Evolutionary conservation across 2,888 invertebrate species (phyloP).

Genomic region (Aporophyla nigra): DNA sequence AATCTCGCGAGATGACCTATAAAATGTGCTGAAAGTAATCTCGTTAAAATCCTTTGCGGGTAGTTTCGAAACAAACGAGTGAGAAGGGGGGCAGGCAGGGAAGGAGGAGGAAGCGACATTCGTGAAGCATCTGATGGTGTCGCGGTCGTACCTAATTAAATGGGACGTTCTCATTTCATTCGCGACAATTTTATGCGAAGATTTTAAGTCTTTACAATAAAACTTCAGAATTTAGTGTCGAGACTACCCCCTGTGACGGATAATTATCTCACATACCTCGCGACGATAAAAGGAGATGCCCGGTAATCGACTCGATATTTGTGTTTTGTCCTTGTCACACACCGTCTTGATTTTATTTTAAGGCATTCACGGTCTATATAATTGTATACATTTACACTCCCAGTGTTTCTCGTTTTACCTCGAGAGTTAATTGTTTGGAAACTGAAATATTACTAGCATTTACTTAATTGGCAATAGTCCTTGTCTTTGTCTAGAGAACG

Average conservation of each 20-base stretch:
- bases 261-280: conserved; percentile 81
- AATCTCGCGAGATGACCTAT: conserved; percentile 87
- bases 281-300: conserved; percentile 71
- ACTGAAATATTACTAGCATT: conserved; percentile 54
- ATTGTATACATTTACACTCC: conserved; percentile 14
- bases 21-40: conserved; percentile 85
- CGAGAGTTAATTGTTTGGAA: conserved; percentile 42
- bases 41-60: conserved; percentile 88
- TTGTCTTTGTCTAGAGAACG: conserved; percentile 44
- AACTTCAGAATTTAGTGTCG: conserved; percentile 82
- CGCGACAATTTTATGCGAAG: conserved; percentile 85
- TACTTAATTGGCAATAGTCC: conserved; percentile 52
- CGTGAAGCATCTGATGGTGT: conserved; percentile 74
- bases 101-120: conserved; percentile 56
- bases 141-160: conserved; percentile 86
- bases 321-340: conserved; percentile 18
- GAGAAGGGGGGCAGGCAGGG: conserved; percentile 45
- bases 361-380: background rate
- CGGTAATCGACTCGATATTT: conserved; percentile 28
- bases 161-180: conserved; percentile 83
- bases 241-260: conserved; percentile 79
- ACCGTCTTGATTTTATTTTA: conserved; percentile 11
- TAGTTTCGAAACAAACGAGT: conserved; percentile 83
- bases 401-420: conserved; percentile 24
- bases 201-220: conserved; percentile 83